Evolutionary conservation across 2,113 vertebrate species (phyloP), one percentile per base, ranked within the genome.

Genomic region (Haemorhous mexicanus): DNA sequence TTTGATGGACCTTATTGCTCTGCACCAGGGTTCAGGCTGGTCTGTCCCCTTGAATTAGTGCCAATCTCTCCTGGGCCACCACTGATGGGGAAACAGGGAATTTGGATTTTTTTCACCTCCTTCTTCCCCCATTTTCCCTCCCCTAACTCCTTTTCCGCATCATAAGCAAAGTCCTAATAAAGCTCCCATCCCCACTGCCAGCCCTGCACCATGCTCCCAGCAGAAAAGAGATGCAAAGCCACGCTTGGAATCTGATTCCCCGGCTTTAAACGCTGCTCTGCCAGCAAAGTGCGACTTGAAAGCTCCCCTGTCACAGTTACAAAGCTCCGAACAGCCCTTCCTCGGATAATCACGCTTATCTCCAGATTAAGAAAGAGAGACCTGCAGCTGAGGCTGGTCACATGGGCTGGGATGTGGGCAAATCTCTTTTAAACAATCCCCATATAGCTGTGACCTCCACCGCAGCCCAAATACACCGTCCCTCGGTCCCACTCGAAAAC

Each of bases 331-430:
- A 98, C 98, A 98, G 98, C 97, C 97, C 96, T 95, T 98, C 97
- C 98, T 96, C 91, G 97, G 98, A 99, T 99, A 98, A 98, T 98
- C 98, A 84, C 80, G 79, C 98, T 98, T 98, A 99, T 99, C 98
- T 98, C 97, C 97, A 99, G 99, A 99, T 99, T 99, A 99, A 98
- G 98, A 98, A 91, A 97, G 97, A 97, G 94, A 97, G 97, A 98
- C 98, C 89, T 95, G 97, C 98, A 99, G 98, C 98, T 98, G 98
- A 98, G 96, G 98, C 96, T 96, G 96, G 98, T 97, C 96, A 97
- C 97, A 97, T 96, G 97, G 97, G 97, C 95, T 94, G 96, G 95
- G 93, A 87, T 93, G 94, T 95, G 93, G 96, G 94, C 95, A 97
- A 98, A 97, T 89, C 93, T 97, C 93, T 97, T 97, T 96, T 97